Percentiles rank a stretch among this genome's conserved stretches.
Evolutionary conservation across 1,140 invertebrate genomes (phyloP).

Genomic region (Aplysia californica): DNA sequence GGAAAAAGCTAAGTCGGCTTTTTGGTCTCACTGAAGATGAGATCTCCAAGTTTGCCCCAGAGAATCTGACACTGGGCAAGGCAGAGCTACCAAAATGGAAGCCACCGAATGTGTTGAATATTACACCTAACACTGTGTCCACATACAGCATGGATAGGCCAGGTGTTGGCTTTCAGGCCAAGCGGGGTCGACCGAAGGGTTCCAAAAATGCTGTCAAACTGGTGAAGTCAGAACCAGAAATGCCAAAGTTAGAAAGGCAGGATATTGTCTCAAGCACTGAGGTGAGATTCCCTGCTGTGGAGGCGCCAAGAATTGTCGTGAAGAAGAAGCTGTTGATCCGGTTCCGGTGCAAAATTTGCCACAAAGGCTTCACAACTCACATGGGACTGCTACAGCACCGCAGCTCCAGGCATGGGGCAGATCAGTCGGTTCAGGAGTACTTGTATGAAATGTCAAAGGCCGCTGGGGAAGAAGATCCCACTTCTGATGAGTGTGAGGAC

Average conservation of each 20-base stretch:
- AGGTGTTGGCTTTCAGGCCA: constrained; percentile 22
- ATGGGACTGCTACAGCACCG: constrained; percentile 5
- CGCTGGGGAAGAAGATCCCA: constrained; percentile 22
- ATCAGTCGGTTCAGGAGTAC: constrained; percentile 23
- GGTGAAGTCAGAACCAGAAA: background rate
- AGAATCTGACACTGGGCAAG: too few relatives aligned
- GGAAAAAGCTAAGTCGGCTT: constrained; percentile 14
- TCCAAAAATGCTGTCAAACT: background rate
- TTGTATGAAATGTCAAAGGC: constrained; percentile 22
- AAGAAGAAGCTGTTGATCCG: background rate
- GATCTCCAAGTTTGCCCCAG: background rate
- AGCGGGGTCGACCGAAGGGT: background rate
- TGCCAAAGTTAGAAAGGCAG: too few relatives aligned
- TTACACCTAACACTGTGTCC: background rate
- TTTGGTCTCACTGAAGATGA: background rate
- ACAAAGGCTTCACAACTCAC: background rate
- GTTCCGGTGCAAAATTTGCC: constrained; percentile 19
- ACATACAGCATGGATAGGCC: constrained; percentile 10
- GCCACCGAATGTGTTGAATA: background rate
- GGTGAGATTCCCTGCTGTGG: background rate
- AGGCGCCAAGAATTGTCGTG: background rate
- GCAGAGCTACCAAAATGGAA: too few relatives aligned
- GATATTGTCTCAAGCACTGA: background rate
- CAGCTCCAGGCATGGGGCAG: constrained; percentile 10
- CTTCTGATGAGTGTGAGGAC: background rate